phyloP scores from a whole-genome alignment of 2,113 vertebrate species.

The Excalfactoria chinensis region DNA sequence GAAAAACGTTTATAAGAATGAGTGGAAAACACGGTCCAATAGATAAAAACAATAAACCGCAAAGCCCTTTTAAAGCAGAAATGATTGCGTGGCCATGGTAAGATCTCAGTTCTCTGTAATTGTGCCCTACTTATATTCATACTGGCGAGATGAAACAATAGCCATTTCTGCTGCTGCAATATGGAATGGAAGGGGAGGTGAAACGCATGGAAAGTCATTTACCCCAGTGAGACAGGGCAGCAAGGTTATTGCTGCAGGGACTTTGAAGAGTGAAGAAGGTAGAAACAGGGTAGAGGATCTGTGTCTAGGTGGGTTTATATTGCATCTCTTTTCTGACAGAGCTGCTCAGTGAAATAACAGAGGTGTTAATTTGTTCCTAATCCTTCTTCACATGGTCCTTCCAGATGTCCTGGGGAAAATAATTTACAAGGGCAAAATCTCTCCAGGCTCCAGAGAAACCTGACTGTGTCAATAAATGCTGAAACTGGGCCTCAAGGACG shows the following conservation, averaged over 20 bases:
- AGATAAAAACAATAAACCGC: background rate
- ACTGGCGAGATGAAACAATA: background rate
- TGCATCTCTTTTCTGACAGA: background rate
- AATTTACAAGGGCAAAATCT: background rate
- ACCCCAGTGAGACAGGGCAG: background rate
- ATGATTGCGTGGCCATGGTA: background rate
- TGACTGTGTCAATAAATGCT: background rate
- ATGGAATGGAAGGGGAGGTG: background rate
- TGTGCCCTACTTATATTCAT: background rate
- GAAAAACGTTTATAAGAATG: background rate
- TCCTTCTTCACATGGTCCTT: background rate
- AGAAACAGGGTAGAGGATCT: background rate
- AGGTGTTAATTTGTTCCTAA: background rate
- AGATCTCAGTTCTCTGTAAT: background rate
- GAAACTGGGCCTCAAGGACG: background rate
- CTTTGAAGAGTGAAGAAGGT: background rate
- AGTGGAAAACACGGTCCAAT: background rate
- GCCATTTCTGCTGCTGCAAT: background rate
- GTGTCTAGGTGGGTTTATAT: background rate
- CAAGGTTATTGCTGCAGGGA: background rate
- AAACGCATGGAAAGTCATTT: background rate
- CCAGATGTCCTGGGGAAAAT: background rate
- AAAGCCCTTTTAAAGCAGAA: background rate
- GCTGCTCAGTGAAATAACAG: background rate
- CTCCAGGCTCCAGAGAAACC: background rate